Conservation (phyloP, 2,797 vertebrate species). For the Anabacerthia variegaticeps region DNA sequence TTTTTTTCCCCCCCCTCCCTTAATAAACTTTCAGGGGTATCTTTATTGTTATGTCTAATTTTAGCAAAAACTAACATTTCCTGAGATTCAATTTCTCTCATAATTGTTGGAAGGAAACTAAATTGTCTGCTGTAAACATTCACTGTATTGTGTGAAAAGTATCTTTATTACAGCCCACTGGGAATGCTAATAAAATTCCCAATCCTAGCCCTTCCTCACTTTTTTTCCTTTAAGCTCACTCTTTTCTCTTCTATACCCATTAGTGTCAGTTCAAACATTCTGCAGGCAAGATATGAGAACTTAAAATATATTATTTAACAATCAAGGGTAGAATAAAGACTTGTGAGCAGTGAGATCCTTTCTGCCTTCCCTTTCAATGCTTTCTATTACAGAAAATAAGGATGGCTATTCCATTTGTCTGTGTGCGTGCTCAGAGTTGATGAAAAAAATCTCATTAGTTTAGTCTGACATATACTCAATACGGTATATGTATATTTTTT, state of each 20-base stretch:
- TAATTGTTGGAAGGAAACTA: constrained; percentile 99
- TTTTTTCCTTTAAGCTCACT: background rate
- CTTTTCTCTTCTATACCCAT: constrained; percentile 34
- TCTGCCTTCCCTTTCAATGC: constrained; percentile 12
- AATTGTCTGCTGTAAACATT: constrained; percentile 93
- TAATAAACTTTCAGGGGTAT: constrained; percentile 80
- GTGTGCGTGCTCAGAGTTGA: constrained; percentile 26
- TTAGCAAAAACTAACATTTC: constrained; percentile 94
- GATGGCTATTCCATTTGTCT: constrained; percentile 61
- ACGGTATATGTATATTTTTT: constrained; percentile 39
- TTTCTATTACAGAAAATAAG: constrained; percentile 68
- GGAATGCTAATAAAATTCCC: constrained; percentile 61
- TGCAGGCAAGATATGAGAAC: constrained; percentile 20
- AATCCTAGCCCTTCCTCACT: constrained; percentile 33
- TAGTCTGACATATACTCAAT: constrained; percentile 69
- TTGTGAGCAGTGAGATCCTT: constrained; percentile 38
- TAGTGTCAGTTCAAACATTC: constrained; percentile 60
- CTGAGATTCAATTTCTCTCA: constrained; percentile 98
- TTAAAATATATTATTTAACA: constrained; percentile 72
- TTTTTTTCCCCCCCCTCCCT: background rate
- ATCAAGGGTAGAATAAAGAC: constrained; percentile 55
- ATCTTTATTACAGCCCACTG: constrained; percentile 68
- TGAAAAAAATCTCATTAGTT: constrained; percentile 72
- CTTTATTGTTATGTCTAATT: constrained; percentile 92
- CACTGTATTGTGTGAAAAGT: constrained; percentile 85